Evolutionary conservation across 2,113 vertebrate genomes (phyloP), one percentile per base, ranked within the genome.

Genomic region (Laticauda colubrina): DNA sequence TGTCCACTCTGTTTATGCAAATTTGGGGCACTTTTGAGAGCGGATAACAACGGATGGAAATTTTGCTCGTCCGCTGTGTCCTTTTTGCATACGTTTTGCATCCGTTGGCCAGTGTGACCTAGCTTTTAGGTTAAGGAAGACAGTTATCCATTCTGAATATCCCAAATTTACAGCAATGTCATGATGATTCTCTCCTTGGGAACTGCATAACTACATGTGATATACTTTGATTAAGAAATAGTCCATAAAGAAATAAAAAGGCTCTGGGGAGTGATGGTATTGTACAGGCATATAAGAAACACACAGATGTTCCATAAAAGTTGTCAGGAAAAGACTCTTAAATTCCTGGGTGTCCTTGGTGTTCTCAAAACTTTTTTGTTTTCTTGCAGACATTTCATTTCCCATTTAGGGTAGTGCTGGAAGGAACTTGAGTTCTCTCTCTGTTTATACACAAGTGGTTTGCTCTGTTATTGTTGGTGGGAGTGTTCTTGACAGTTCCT

Each of bases 191-290:
- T 92, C 34, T 93, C 93, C 91, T 94, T 94, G 92, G 93, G 93
- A 97, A 97, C 90, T 93, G 64, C 95, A 96, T 54, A 95, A 95
- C 90, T 21, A 54, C 91, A 96, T 94, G 34, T 96, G 94, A 95
- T 95, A 94, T 93, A 89, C 43, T 91, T 45, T 93, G 92, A 91
- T 93, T 61, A 75, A 26, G 86, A 95, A 96, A 94, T 94, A 91
- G 15, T 0, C 45, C 95, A 85, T 94, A 94, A 85, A 95, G 94
- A 86, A 53, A 54, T 29, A 39, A 53, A 85, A 34, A 45, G 20
- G 85, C 94, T 93, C 96, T 93, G 43, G 96, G 92, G 34, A 4
- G 34, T n/a, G 15, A 39, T 39, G 69, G 34, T 81, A 81, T 43
- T 81, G 6, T 43, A 39, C 34, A 81, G n/a, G 15, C 39, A 81